Evolutionary conservation across 2,888 invertebrate species (phyloP), one percentile per base, ranked within the genome.

Genomic region (Biston betularia): DNA sequence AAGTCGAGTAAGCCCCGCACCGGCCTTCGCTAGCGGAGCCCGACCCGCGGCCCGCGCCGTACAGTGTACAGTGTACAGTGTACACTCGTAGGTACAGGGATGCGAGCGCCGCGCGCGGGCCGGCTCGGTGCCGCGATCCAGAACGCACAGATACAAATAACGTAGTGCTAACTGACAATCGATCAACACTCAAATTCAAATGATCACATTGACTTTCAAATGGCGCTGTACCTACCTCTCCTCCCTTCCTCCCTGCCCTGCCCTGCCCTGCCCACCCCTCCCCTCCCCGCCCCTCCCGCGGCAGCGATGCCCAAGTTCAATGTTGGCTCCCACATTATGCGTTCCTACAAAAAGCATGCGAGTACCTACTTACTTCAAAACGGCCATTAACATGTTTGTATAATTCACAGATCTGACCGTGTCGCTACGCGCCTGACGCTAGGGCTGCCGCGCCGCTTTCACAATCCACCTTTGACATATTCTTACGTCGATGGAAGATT

Each of bases 161-260:
- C 62, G 52, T 48, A 14, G 33, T 58, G 61, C 38, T 15, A 44
- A 35, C 50, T 61, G 56, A 33, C 54, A 14, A 65, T 58, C 63
- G 64, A 58, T 54, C 63, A 54, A 57, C 38, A 63, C 38, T 65
- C 68, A 24, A 49, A 70, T 68, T 64, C 58, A 65, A 72, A 73
- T 69, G 42, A 60, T 57, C 61, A n/a, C 55, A 75, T 76, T 76
- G 73, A 76, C 68, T 75, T 73, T 68, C 71, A 75, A 75, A 75
- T 75, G 62, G 34, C 55, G 52, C 62, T 53, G 60, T 45, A 50
- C n/a, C 56, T 35, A 53, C 15, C 52, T 38, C 49, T 55, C n/a
- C 56, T 35, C 56, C 15, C 52, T 38, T n/a, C 45, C 34, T 3
- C 24, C 1, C 24, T 24, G 24, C 24, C 24, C 24, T 3, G 3